phyloP scores from a whole-genome alignment of 2,888 invertebrate species.

The Parnassius orleans region DNA sequence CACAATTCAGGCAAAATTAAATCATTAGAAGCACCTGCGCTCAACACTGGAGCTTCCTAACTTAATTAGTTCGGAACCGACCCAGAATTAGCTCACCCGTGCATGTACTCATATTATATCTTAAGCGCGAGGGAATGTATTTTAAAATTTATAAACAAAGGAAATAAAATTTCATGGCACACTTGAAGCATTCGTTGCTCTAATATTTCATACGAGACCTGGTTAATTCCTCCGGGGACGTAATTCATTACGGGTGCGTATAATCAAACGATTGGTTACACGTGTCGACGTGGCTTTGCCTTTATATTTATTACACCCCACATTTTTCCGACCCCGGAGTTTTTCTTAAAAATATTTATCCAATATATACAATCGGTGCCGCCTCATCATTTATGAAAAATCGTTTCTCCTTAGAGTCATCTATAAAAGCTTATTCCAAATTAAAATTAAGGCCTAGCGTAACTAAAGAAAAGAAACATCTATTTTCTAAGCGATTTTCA shows the following conservation, averaged over 20 bases:
- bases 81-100: slow-evolving; percentile 13
- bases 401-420: slow-evolving; percentile 70
- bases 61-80: slow-evolving; percentile 43
- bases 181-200: slow-evolving; percentile 24
- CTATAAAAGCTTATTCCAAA: slow-evolving; percentile 79
- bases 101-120: slow-evolving; percentile 15
- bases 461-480: slow-evolving; percentile 58
- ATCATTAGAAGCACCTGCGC: slow-evolving; percentile 68
- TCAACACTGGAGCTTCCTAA: slow-evolving; percentile 41
- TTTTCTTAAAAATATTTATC: slow-evolving; percentile 77
- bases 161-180: slow-evolving; percentile 30
- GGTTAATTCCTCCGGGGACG: slow-evolving; percentile 36
- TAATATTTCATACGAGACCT: slow-evolving; percentile 48
- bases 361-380: slow-evolving; percentile 76
- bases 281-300: slow-evolving; percentile 65
- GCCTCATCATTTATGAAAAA: slow-evolving; percentile 80
- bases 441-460: slow-evolving; percentile 79
- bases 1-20: slow-evolving; percentile 63
- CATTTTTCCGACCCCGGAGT: slow-evolving; percentile 58
- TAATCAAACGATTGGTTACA: slow-evolving; percentile 73
- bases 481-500: slow-evolving; percentile 40
- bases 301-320: slow-evolving; percentile 64
- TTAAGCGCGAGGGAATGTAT: slow-evolving; percentile 9
- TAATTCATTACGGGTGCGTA: slow-evolving; percentile 51
- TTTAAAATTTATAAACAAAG: slow-evolving; percentile 26